These are phyloP conservation scores for Hirtodrosophila cameraria DNA, from an alignment of 2,888 invertebrate genomes.

Conservation along the genomic window DNA sequence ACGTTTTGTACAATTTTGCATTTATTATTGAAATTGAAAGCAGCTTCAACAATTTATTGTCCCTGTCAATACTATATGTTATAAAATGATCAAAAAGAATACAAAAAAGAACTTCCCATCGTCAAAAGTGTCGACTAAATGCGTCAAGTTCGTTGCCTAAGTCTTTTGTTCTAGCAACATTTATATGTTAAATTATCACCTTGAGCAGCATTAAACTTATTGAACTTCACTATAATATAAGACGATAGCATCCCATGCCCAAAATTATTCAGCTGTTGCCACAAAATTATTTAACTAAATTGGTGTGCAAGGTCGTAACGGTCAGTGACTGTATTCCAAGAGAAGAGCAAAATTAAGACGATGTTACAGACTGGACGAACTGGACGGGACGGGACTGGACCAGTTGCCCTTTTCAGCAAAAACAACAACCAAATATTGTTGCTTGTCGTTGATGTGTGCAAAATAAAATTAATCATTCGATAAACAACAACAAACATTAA, in stretches of 20 bases:
- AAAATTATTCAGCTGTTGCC: slow-evolving; percentile 31
- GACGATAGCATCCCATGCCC: slow-evolving; percentile 9
- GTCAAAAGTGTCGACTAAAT: slow-evolving; percentile 3
- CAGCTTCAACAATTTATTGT: background rate
- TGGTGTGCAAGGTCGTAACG: slow-evolving; percentile 61
- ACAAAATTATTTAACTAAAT: slow-evolving; percentile 63
- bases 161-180: slow-evolving; percentile 74
- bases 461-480: slow-evolving; percentile 42
- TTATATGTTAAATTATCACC: slow-evolving; percentile 57
- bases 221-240: slow-evolving; percentile 47
- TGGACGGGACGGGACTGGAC: slow-evolving; percentile 33
- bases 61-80: background rate
- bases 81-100: slow-evolving; percentile 1
- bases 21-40: slow-evolving; percentile 5
- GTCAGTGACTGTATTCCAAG: slow-evolving; percentile 62
- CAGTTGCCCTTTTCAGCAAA: slow-evolving; percentile 44
- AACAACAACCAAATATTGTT: background rate
- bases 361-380: slow-evolving; percentile 36
- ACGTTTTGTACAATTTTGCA: background rate
- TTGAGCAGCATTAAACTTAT: slow-evolving; percentile 51
- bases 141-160: slow-evolving; percentile 64
- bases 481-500: slow-evolving; percentile 8
- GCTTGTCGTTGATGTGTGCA: slow-evolving; percentile 12
- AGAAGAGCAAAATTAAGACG: slow-evolving; percentile 10
- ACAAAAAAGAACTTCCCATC: slow-evolving; percentile 13